Conservation (phyloP, 1,140 invertebrate species). For the Phthorimaea operculella region DNA sequence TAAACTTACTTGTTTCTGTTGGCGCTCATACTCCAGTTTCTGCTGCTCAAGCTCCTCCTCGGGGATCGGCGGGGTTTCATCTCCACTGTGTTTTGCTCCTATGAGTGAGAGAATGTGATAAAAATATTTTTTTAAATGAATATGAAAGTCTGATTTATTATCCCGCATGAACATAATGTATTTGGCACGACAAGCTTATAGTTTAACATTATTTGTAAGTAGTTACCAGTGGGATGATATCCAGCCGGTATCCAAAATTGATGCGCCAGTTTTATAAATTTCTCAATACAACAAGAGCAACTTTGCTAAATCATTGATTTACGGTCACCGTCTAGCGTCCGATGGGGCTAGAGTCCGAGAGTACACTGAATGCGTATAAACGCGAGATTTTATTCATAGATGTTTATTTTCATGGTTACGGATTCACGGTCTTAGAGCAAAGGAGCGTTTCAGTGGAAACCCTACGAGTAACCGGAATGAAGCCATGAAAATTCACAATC, state of each 20-base stretch:
- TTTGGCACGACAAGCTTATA: not conserved
- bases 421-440: slow-evolving; percentile 13
- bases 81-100: slow-evolving; percentile 53
- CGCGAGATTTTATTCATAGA: slow-evolving; percentile 56
- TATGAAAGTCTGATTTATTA: too few species aligned
- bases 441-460: slow-evolving; percentile 4
- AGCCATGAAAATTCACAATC: too few species aligned
- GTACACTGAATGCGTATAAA: slow-evolving; percentile 35
- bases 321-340: not conserved
- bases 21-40: slow-evolving; percentile 55
- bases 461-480: slow-evolving; percentile 24
- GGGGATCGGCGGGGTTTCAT: slow-evolving; percentile 55
- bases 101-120: slow-evolving; percentile 9
- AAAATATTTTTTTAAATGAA: slow-evolving; percentile 8
- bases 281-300: slow-evolving; percentile 10
- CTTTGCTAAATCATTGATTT: slow-evolving; percentile 2
- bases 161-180: not conserved
- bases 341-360: not conserved
- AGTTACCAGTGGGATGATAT: slow-evolving; percentile 69
- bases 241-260: slow-evolving; percentile 75
- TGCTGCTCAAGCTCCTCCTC: slow-evolving; percentile 58
- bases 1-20: slow-evolving; percentile 46
- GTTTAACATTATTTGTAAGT: not conserved
- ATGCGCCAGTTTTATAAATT: slow-evolving; percentile 70
- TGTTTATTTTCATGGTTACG: slow-evolving; percentile 53